Evolutionary conservation across 2,797 vertebrate genomes (phyloP).

Genomic region (Smutsia temminckii): DNA sequence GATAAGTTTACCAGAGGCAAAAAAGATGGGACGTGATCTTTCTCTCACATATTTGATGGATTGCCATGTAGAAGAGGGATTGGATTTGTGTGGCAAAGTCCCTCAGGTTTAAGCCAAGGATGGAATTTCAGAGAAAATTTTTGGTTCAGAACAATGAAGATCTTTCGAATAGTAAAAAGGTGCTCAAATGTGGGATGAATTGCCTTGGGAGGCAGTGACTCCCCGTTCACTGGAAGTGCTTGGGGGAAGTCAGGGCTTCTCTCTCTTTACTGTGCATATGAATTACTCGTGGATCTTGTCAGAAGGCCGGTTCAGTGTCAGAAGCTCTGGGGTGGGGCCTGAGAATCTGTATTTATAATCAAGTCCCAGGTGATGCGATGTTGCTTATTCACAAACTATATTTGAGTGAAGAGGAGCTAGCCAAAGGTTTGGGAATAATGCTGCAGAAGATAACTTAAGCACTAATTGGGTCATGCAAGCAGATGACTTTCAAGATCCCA

Average conservation of each 20-base stretch:
- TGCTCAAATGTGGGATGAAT: neutral
- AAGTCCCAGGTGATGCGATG: neutral
- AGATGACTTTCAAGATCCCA: neutral
- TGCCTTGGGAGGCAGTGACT: neutral
- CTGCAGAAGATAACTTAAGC: neutral
- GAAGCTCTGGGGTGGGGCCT: neutral
- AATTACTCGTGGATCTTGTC: neutral
- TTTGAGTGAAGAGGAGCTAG: neutral
- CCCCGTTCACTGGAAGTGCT: neutral
- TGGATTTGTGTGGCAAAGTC: neutral
- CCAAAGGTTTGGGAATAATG: neutral
- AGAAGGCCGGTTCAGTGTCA: neutral
- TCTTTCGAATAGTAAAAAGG: constrained; percentile 13
- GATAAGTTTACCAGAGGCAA: neutral
- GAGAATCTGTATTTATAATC: neutral
- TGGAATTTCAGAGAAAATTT: neutral
- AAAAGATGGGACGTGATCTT: neutral
- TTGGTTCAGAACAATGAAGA: neutral
- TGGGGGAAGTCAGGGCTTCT: neutral
- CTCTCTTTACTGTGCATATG: neutral
- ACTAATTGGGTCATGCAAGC: neutral
- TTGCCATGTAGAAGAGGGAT: neutral
- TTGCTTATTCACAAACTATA: neutral
- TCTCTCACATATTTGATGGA: neutral
- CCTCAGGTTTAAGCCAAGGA: neutral